A percentile compares a stretch with the other conserved stretches of the same genome.
phyloP scores from a whole-genome alignment of 2,113 vertebrate species.

The Prionailurus viverrinus region DNA sequence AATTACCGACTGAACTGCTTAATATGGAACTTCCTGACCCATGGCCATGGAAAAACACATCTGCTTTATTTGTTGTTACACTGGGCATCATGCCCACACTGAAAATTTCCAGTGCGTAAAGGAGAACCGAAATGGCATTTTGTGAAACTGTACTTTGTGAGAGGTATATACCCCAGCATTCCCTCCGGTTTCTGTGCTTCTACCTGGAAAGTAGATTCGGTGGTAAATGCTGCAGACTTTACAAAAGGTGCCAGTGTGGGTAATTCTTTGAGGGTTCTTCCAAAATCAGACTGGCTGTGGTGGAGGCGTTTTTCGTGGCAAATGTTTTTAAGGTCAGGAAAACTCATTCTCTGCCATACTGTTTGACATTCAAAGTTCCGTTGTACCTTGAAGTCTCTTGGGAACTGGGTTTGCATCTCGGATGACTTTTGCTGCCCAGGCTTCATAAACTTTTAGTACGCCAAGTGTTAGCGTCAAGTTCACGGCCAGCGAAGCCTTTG shows the following conservation, averaged over 20 bases:
- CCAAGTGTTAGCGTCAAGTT: neutral
- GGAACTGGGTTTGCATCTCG: neutral
- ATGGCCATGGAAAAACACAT: conserved; percentile 88
- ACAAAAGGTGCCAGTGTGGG: neutral
- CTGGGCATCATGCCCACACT: conserved; percentile 85
- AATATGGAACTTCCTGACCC: conserved; percentile 87
- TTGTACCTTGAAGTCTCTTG: neutral
- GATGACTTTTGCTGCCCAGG: neutral
- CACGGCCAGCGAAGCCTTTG: neutral
- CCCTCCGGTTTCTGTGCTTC: conserved; percentile 56
- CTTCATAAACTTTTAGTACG: neutral
- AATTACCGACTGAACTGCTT: conserved; percentile 86
- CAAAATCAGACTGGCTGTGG: conserved; percentile 61
- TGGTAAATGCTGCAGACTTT: conserved; percentile 72
- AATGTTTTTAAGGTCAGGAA: conserved; percentile 73
- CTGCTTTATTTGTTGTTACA: conserved; percentile 88
- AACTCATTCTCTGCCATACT: conserved; percentile 52
- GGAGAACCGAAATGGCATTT: conserved; percentile 81
- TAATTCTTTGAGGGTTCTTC: conserved; percentile 78
- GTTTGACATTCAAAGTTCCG: neutral
- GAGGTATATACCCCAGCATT: conserved; percentile 80
- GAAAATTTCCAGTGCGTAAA: conserved; percentile 86
- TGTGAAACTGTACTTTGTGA: conserved; percentile 70
- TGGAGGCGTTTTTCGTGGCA: conserved; percentile 69
- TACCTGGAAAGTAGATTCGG: conserved; percentile 59